Evolutionary conservation across 2,888 invertebrate genomes (phyloP).

Genomic region (Cerceris rybyensis): DNA sequence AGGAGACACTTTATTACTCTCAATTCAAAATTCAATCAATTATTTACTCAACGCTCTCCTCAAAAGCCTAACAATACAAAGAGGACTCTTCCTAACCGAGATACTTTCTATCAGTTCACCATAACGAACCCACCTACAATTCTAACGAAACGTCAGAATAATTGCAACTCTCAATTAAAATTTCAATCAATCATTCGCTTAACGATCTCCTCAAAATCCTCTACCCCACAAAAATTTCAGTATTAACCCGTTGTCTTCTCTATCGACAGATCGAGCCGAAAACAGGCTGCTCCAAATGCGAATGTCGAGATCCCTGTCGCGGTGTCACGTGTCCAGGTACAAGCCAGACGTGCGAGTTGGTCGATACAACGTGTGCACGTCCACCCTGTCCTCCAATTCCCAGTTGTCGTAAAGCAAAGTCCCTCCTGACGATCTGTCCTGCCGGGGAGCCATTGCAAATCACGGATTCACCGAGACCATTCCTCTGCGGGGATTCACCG

Average conservation of each 20-base stretch:
- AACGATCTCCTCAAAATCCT: too few relatives aligned
- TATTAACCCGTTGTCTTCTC: background rate
- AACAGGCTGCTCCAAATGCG: conserved; percentile 89
- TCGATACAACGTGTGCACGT: conserved; percentile 89
- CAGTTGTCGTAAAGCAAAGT: conserved; percentile 90
- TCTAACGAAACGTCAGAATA: too few relatives aligned
- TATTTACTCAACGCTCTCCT: too few relatives aligned
- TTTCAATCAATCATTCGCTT: too few relatives aligned
- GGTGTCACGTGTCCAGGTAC: conserved; percentile 89
- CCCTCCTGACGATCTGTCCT: conserved; percentile 89
- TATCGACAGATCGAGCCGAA: conserved; percentile 72
- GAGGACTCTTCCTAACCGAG: too few relatives aligned
- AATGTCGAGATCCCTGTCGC: conserved; percentile 91
- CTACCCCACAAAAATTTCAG: too few relatives aligned
- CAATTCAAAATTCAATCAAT: too few relatives aligned
- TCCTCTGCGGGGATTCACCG: conserved; percentile 90
- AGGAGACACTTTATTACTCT: too few relatives aligned
- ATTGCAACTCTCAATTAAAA: too few relatives aligned
- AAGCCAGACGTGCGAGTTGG: conserved; percentile 88
- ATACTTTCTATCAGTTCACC: too few relatives aligned
- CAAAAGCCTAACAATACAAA: too few relatives aligned
- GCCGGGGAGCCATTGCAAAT: conserved; percentile 83
- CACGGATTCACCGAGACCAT: conserved; percentile 88
- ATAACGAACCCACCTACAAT: too few relatives aligned
- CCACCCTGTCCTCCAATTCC: conserved; percentile 93